These are phyloP conservation scores for Bradypodion ventrale DNA, from an alignment of 2,797 vertebrate genomes.

Conservation along the genomic window DNA sequence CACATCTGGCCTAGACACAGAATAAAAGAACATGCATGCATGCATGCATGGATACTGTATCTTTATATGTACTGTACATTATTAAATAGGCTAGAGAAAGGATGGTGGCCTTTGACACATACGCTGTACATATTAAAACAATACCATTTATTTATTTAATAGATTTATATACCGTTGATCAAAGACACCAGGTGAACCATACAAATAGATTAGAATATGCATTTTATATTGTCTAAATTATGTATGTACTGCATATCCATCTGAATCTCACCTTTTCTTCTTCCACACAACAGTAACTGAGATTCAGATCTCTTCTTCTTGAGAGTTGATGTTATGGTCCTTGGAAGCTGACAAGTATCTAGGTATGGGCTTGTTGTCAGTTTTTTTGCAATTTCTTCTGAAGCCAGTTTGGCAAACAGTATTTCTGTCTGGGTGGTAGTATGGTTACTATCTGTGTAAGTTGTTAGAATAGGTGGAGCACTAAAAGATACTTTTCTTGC, in stretches of 20 bases:
- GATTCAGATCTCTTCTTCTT: conserved; percentile 2
- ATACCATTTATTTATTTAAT: not conserved
- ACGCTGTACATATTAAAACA: not conserved
- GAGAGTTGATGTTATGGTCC: not conserved
- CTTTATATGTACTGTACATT: not conserved
- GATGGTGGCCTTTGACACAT: not conserved
- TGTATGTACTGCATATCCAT: not conserved
- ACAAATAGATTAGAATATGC: not conserved
- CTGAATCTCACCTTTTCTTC: not conserved
- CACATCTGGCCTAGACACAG: no score
- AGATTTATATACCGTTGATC: not conserved
- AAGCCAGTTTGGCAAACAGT: not conserved
- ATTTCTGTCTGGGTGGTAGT: not conserved
- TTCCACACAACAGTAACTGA: not conserved
- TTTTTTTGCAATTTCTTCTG: not conserved
- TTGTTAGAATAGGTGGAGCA: not conserved
- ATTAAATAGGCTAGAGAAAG: not conserved
- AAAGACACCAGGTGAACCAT: no score
- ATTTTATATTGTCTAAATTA: not conserved
- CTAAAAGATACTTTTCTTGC: not conserved
- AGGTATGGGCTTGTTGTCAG: not conserved
- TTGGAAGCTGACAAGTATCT: not conserved
- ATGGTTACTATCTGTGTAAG: rapidly evolving
- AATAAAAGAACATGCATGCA: no score
- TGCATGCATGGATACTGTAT: no score